Conservation (phyloP, 2,113 vertebrate genomes). For the Acrocephalus arundinaceus region DNA sequence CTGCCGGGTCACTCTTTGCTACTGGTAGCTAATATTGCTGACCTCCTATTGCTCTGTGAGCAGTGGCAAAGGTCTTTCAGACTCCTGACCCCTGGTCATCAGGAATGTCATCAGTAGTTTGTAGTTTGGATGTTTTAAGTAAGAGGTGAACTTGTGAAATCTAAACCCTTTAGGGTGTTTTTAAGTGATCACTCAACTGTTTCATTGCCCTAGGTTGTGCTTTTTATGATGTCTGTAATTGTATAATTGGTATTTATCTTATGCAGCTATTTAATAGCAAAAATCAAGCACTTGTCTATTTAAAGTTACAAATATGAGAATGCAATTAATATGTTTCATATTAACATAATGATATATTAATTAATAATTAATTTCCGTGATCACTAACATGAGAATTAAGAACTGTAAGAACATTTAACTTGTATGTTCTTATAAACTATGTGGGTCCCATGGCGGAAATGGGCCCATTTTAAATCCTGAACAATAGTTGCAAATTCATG, state of each 20-base stretch:
- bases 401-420: neutral
- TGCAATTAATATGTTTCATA: neutral
- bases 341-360: neutral
- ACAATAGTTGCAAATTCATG: neutral
- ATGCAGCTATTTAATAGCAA: slow-evolving; percentile 1
- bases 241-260: neutral
- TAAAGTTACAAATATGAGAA: neutral
- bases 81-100: slow-evolving; percentile 61
- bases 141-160: slow-evolving; percentile 74
- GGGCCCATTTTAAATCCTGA: neutral
- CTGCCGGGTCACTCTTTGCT: slow-evolving; percentile 11
- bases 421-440: neutral
- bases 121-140: slow-evolving; percentile 65
- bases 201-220: slow-evolving; percentile 54
- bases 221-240: slow-evolving; percentile 57
- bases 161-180: slow-evolving; percentile 59
- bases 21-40: slow-evolving; percentile 32
- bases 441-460: neutral
- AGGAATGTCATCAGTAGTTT: slow-evolving; percentile 67
- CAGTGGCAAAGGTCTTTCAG: slow-evolving; percentile 50
- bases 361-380: neutral
- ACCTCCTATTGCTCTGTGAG: slow-evolving; percentile 61
- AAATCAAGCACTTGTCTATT: neutral
- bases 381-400: neutral
- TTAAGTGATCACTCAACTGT: slow-evolving; percentile 63